These are phyloP conservation scores for Numenius arquata DNA, from an alignment of 2,113 vertebrate genomes.

Conservation along the genomic window DNA sequence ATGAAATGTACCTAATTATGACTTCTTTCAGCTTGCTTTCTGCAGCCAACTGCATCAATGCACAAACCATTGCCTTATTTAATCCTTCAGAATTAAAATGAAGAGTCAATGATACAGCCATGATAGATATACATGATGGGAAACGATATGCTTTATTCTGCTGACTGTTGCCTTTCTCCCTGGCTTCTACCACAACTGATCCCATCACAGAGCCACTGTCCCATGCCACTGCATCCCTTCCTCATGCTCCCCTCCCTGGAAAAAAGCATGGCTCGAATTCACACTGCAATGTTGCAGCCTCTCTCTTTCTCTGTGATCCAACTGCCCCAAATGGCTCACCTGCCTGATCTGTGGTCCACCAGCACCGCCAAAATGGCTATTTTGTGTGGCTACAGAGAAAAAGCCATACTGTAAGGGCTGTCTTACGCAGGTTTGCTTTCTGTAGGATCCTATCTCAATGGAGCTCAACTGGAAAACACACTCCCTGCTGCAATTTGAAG, in stretches of 20 bases:
- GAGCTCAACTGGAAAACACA: background rate
- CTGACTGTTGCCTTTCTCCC: background rate
- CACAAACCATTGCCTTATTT: background rate
- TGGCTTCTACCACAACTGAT: background rate
- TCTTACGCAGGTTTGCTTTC: background rate
- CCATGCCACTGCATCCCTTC: background rate
- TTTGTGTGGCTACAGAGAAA: background rate
- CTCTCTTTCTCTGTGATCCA: background rate
- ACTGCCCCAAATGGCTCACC: fast-evolving
- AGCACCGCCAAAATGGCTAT: background rate
- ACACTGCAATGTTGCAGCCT: background rate
- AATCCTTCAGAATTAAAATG: background rate
- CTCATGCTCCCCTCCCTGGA: background rate
- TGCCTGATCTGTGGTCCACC: too few relatives aligned
- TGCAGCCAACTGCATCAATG: background rate
- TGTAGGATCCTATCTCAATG: background rate
- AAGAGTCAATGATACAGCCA: background rate
- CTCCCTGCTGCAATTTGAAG: background rate
- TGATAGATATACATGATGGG: background rate
- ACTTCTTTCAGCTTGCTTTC: background rate
- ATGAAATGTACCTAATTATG: background rate
- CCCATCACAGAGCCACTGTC: background rate
- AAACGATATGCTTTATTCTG: background rate
- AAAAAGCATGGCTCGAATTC: background rate
- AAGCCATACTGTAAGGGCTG: background rate